Conservation (phyloP, 2,888 invertebrate species). For the Pseudeuparius sepicola region DNA sequence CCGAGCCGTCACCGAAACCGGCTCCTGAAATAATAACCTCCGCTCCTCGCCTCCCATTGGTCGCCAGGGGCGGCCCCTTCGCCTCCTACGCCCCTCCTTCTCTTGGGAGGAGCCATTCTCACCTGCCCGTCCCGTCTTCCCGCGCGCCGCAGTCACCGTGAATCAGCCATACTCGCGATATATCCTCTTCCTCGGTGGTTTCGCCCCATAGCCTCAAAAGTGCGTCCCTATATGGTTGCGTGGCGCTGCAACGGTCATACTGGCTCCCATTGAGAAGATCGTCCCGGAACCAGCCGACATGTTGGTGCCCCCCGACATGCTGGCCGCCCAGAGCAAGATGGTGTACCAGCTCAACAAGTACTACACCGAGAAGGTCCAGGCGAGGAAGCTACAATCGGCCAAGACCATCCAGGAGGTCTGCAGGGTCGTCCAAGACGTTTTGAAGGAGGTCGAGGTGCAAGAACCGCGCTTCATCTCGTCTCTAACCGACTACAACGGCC, state of each 20-base stretch:
- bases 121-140: slow-evolving; percentile 31
- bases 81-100: slow-evolving; percentile 25
- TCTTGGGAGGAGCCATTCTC: slow-evolving; percentile 30
- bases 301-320: slow-evolving; percentile 88
- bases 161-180: too few relatives aligned
- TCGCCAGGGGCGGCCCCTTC: too few relatives aligned
- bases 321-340: slow-evolving; percentile 89
- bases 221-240: not conserved
- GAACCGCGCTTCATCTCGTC: slow-evolving; percentile 75
- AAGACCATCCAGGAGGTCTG: slow-evolving; percentile 68
- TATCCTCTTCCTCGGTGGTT: too few relatives aligned
- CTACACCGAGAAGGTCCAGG: slow-evolving; percentile 65
- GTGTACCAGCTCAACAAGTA: slow-evolving; percentile 82
- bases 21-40: slow-evolving; percentile 5
- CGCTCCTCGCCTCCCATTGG: not conserved
- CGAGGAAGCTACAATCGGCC: slow-evolving; percentile 57
- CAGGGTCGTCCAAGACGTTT: slow-evolving; percentile 70
- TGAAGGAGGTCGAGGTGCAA: slow-evolving; percentile 76
- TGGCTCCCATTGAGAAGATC: slow-evolving; percentile 16
- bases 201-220: too few relatives aligned
- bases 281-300: slow-evolving; percentile 43
- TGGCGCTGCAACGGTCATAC: slow-evolving; percentile 14
- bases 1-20: too few relatives aligned
- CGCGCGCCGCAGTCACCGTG: too few relatives aligned
- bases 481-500: slow-evolving; percentile 61